These are phyloP conservation scores for Lepidurus arcticus DNA, from an alignment of 1,140 invertebrate species.

Conservation along the genomic window DNA sequence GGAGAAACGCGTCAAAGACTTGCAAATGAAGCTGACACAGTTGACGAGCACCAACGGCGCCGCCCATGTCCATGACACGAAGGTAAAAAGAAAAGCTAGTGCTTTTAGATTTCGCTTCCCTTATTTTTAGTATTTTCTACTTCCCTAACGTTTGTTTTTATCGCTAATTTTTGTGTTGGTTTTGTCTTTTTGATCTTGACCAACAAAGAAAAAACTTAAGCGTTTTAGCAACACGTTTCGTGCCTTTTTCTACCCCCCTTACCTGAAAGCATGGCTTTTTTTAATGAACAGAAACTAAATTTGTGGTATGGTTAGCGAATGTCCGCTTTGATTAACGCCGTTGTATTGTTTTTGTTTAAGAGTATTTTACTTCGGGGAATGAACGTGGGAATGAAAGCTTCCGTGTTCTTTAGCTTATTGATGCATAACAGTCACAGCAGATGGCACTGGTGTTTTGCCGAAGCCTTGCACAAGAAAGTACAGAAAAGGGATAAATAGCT, in stretches of 20 bases:
- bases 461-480: no score
- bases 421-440: no score
- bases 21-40: slow-evolving; percentile 54
- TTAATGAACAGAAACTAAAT: slow-evolving; percentile 40
- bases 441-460: no score
- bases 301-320: slow-evolving; percentile 36
- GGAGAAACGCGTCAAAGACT: slow-evolving; percentile 54
- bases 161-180: slow-evolving; percentile 32
- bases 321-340: slow-evolving; percentile 36
- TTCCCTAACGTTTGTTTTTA: slow-evolving; percentile 37
- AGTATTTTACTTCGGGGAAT: not conserved
- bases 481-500: no score
- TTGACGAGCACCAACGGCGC: slow-evolving; percentile 25
- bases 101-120: not conserved
- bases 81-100: slow-evolving; percentile 24
- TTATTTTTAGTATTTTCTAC: not conserved
- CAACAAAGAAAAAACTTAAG: no score
- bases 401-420: not conserved
- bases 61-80: slow-evolving; percentile 28
- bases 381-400: not conserved
- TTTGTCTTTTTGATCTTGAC: not conserved
- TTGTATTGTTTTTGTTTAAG: slow-evolving; percentile 33
- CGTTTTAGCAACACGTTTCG: not conserved
- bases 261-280: not conserved
- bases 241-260: not conserved